These are phyloP conservation scores for Meloidogyne floridensis DNA, from an alignment of 1,140 invertebrate genomes.

Conservation along the genomic window DNA sequence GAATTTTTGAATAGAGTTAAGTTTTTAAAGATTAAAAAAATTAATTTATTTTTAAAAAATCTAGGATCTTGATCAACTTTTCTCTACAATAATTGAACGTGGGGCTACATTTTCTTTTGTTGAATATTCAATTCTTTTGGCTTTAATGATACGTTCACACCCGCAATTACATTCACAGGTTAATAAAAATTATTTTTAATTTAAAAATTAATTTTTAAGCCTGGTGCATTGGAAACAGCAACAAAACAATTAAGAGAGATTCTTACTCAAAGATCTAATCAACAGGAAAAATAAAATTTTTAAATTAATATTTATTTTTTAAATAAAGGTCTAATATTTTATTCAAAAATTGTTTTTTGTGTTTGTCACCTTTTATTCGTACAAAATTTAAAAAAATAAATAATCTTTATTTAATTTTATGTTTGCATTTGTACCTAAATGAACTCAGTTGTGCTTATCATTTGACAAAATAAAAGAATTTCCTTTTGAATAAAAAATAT, in stretches of 20 bases:
- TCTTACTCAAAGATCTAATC: constrained; percentile 20
- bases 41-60: constrained; percentile 13
- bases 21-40: background rate
- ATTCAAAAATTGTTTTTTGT: too few species aligned
- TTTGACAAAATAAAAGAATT: too few species aligned
- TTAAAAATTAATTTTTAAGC: constrained; percentile 13
- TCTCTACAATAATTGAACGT: constrained; percentile 25
- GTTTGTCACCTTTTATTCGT: too few species aligned
- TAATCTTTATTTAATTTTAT: too few species aligned
- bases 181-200: background rate
- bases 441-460: too few species aligned
- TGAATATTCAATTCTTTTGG: constrained; percentile 31
- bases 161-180: constrained; percentile 24
- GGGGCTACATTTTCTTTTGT: constrained; percentile 25
- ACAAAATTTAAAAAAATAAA: too few species aligned
- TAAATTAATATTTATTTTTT: background rate
- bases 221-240: constrained; percentile 25
- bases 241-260: constrained; percentile 22
- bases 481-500: too few species aligned
- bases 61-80: constrained; percentile 28
- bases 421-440: too few species aligned
- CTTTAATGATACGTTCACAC: constrained; percentile 27
- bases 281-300: constrained; percentile 7
- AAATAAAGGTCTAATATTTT: background rate
- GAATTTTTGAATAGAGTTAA: constrained; percentile 19